phyloP scores from a whole-genome alignment of 2,797 vertebrate genomes.

The Aphelocoma californica region DNA sequence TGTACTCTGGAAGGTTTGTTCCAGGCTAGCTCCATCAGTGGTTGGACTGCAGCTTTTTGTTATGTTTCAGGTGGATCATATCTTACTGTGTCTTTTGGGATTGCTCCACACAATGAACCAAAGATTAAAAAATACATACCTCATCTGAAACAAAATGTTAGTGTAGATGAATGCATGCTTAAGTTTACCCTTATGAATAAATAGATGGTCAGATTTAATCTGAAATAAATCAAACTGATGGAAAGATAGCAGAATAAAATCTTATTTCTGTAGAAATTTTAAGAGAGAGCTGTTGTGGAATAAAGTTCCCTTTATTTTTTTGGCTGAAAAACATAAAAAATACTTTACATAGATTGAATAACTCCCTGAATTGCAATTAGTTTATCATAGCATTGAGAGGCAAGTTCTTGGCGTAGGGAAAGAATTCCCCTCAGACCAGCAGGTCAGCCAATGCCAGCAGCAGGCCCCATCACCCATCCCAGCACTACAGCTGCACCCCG shows the following conservation, averaged over 20 bases:
- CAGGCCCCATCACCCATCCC: neutral
- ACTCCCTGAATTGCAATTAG: neutral
- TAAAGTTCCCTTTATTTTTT: neutral
- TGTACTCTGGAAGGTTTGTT: neutral
- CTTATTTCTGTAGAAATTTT: neutral
- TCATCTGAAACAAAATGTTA: neutral
- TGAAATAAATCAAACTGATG: neutral
- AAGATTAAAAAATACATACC: neutral
- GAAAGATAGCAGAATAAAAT: neutral
- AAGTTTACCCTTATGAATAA: neutral
- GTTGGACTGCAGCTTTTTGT: neutral
- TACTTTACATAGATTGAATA: neutral
- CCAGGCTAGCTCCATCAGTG: neutral
- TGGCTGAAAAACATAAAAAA: neutral
- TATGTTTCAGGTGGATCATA: neutral
- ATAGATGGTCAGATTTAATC: neutral
- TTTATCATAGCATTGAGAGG: neutral
- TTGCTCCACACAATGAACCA: neutral
- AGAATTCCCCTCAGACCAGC: neutral
- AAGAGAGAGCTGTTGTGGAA: neutral
- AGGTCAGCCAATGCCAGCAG: neutral
- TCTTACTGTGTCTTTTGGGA: neutral
- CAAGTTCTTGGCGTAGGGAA: rapidly evolving
- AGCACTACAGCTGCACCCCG: neutral
- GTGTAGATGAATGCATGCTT: neutral